These are phyloP conservation scores for Rhea pennata DNA, from an alignment of 2,113 vertebrate species.

Conservation along the genomic window DNA sequence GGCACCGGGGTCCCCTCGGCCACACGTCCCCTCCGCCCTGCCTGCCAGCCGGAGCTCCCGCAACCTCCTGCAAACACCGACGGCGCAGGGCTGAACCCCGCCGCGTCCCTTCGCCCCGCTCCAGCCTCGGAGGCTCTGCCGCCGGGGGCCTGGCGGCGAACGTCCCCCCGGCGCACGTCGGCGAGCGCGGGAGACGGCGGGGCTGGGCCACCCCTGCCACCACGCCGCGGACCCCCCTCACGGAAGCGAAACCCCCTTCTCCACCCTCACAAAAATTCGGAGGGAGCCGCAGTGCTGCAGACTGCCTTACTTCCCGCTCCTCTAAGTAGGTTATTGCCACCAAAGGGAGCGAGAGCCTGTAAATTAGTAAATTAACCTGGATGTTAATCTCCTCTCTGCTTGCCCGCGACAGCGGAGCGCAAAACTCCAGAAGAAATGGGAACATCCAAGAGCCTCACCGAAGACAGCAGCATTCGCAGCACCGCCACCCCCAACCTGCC, in stretches of 20 bases:
- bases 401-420: background rate
- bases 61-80: background rate
- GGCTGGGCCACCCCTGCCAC: too few species aligned
- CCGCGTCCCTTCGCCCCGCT: background rate
- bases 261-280: background rate
- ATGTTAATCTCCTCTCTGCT: background rate
- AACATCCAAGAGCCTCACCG: background rate
- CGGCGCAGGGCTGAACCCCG: background rate
- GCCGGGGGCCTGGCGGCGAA: too few species aligned
- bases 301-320: background rate
- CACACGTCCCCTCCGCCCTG: background rate
- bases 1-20: too few species aligned
- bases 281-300: background rate
- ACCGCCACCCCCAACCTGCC: background rate
- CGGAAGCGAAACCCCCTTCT: background rate
- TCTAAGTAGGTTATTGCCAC: background rate
- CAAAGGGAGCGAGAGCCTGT: background rate
- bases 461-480: background rate
- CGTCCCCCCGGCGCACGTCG: too few species aligned
- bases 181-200: too few species aligned
- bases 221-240: fast-evolving
- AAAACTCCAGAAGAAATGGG: background rate
- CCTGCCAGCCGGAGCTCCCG: background rate
- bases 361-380: background rate
- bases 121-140: background rate